Evolutionary conservation across 2,888 invertebrate genomes (phyloP).

Genomic region (Zaprionus lineosus): DNA sequence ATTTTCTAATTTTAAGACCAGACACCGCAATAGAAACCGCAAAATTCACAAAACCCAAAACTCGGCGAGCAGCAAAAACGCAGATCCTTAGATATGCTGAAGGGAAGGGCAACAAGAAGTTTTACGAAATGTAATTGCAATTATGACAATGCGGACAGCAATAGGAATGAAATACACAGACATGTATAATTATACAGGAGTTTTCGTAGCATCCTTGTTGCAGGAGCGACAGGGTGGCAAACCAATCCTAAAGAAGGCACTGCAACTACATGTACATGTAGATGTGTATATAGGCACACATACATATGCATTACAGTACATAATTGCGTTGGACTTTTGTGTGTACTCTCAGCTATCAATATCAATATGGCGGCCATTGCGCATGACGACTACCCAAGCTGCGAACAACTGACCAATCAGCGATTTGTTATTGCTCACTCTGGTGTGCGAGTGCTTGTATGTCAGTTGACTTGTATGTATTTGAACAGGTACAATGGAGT

Average conservation of each 20-base stretch:
- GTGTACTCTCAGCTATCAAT: constrained; percentile 31
- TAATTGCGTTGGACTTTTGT: too few relatives aligned
- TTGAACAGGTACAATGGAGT: constrained; percentile 60
- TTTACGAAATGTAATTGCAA: constrained; percentile 39
- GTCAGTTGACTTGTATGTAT: constrained; percentile 7
- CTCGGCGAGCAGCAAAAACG: not conserved
- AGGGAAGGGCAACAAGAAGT: not conserved
- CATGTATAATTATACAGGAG: constrained; percentile 39
- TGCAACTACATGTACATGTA: constrained; percentile 27
- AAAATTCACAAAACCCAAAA: not conserved
- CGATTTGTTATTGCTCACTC: constrained; percentile 54
- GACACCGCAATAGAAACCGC: too few relatives aligned
- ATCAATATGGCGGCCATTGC: constrained; percentile 80
- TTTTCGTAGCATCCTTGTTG: constrained; percentile 45
- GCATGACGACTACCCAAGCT: constrained; percentile 59
- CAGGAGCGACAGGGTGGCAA: constrained; percentile 19
- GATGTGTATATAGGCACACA: not conserved
- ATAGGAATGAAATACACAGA: constrained; percentile 30
- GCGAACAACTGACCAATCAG: constrained; percentile 67
- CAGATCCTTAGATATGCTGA: constrained; percentile 14
- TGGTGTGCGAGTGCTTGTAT: constrained; percentile 14
- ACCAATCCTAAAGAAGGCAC: constrained; percentile 19
- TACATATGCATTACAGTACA: constrained; percentile 17
- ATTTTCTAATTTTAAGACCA: too few relatives aligned
- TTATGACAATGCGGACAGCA: constrained; percentile 22